A percentile compares a stretch with the other conserved stretches of the same genome.
These are phyloP conservation scores for Meleagris gallopavo DNA, from an alignment of 2,113 vertebrate genomes.

Conservation along the genomic window DNA sequence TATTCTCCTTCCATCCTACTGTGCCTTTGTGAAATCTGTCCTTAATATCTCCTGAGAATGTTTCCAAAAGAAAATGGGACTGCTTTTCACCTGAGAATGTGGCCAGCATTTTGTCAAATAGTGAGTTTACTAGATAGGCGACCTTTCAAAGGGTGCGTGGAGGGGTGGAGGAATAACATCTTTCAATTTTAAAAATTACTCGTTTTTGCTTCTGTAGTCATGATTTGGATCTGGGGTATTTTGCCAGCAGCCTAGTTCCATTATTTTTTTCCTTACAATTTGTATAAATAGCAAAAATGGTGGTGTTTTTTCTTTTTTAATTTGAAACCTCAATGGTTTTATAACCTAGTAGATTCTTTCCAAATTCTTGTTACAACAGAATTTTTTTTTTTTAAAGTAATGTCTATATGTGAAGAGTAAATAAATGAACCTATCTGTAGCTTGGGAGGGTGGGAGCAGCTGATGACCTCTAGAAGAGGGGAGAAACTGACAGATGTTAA, in stretches of 20 bases:
- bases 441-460: background rate
- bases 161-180: background rate
- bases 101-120: background rate
- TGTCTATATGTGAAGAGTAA: background rate
- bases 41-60: background rate
- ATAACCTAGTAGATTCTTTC: background rate
- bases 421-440: background rate
- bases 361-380: background rate
- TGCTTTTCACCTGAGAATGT: background rate
- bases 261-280: background rate
- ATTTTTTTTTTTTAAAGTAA: background rate
- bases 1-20: background rate
- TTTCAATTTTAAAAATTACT: background rate
- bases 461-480: background rate
- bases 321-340: background rate
- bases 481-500: background rate
- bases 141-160: background rate
- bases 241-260: background rate
- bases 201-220: background rate
- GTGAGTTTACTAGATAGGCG: background rate
- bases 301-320: background rate
- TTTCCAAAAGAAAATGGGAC: background rate
- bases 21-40: background rate
- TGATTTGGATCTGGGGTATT: background rate
- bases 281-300: background rate